A percentile compares a stretch with the other conserved stretches of the same genome.
Evolutionary conservation across 2,888 invertebrate species (phyloP).

Genomic region (Trilocha varians): DNA sequence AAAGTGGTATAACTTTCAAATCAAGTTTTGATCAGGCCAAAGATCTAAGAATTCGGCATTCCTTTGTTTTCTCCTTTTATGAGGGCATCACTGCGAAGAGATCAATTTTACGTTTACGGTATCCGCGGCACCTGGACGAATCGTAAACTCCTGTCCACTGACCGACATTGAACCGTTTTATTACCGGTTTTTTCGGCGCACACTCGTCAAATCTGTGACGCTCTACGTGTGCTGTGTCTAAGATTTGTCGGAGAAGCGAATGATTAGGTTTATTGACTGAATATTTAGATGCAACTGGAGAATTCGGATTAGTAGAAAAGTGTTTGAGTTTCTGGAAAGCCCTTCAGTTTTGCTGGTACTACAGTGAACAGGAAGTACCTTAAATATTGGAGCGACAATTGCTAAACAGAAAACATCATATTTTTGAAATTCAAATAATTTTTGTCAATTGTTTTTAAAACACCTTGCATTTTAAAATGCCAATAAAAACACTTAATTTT

Average conservation of each 20-base stretch:
- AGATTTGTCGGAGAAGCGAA: neutral
- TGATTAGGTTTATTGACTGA: too few species aligned
- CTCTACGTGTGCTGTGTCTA: neutral
- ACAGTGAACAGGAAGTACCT: too few species aligned
- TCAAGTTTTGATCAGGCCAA: neutral
- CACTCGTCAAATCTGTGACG: neutral
- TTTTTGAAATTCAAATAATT: too few species aligned
- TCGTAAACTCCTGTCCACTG: constrained; percentile 26
- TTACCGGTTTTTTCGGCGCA: constrained; percentile 16
- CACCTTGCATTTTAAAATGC: too few species aligned
- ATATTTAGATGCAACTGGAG: too few species aligned
- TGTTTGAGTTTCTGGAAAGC: too few species aligned
- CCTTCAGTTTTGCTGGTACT: too few species aligned
- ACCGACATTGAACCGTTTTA: constrained; percentile 33
- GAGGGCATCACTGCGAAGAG: constrained; percentile 6
- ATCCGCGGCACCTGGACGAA: constrained; percentile 13
- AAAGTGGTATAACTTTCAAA: neutral
- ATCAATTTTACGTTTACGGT: constrained; percentile 14
- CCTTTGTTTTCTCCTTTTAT: neutral
- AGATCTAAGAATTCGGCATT: neutral
- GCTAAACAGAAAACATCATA: too few species aligned
- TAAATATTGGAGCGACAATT: too few species aligned
- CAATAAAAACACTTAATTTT: too few species aligned
- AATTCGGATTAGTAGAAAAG: too few species aligned
- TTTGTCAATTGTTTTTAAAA: too few species aligned